These are phyloP conservation scores for Ormyrus thymus DNA, from an alignment of 2,888 invertebrate genomes.

Conservation along the genomic window DNA sequence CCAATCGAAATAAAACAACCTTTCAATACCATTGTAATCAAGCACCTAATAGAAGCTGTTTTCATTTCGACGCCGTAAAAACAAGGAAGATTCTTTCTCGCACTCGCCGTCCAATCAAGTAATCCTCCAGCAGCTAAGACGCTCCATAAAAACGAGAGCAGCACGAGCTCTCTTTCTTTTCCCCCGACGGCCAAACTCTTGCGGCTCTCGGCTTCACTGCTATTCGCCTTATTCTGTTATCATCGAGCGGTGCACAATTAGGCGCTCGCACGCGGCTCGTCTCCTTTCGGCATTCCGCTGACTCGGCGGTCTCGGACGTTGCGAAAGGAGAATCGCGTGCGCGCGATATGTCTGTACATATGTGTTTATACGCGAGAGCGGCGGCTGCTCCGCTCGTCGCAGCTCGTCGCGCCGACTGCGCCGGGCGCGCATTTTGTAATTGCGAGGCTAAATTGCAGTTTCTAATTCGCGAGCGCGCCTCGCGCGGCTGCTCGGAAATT, in stretches of 20 bases:
- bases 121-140: too few species aligned
- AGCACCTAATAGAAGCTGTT: too few species aligned
- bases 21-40: too few species aligned
- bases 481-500: neutral
- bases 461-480: constrained; percentile 22
- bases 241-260: constrained; percentile 31
- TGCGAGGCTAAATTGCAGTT: constrained; percentile 41
- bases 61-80: too few species aligned
- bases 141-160: too few species aligned
- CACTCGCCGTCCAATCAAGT: too few species aligned
- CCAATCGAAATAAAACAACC: too few species aligned
- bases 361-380: neutral
- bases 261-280: neutral
- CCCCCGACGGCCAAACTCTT: too few species aligned
- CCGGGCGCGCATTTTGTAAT: constrained; percentile 41
- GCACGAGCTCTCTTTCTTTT: too few species aligned
- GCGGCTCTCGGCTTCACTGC: too few species aligned
- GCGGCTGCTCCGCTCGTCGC: neutral
- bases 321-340: constrained; percentile 41
- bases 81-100: too few species aligned
- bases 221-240: neutral
- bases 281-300: constrained; percentile 42
- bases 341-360: neutral
- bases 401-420: neutral
- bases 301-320: constrained; percentile 23